Base-by-base conservation (phyloP, 2,888 invertebrate species). In the Melieria picta region DNA sequence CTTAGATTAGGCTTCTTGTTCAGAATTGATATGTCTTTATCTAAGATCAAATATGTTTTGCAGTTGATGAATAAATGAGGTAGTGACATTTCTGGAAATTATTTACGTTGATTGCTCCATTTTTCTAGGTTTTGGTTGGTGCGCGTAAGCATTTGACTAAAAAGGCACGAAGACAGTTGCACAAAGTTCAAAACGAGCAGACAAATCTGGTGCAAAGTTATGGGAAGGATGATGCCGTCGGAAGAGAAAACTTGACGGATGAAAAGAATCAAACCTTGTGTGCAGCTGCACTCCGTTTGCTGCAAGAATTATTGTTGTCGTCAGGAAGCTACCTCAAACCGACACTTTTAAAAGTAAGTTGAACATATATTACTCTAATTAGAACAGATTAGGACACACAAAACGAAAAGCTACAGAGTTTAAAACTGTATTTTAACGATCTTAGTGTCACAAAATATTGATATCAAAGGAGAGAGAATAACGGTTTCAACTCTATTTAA, bases 111-210 rank as follows among this genome's bases (percentile, higher is more conserved):
- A 16, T 67, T 16, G n/a, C 16, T 45, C 4, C n/a, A 56, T 66
- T 4, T 63, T 55, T 77, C 30, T 43, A 81, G 78, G 82, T 82
- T 62, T 73, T 80, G 9, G 78, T 78, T 16, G 83, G 82, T 10
- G 75, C 80, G 4, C 79, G 79, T 16, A 84, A 82, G 60, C 79
- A 83, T 67, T 79, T 84, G 78, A 82, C 83, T 0, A 84, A 84
- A 69, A 84, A 83, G 72, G 82, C 82, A 5, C 77, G 82, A n/a
- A 79, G 80, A 10, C 79, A 81, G 67, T 68, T 84, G 11, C 80
- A 82, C n/a, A 83, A 81, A 68, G 78, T 80, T 0, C 82, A 83
- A 76, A 81, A 84, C 74, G 82, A 82, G 11, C 76, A 80, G 65
- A 79, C 82, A 3, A 79, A 81, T 62, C 76, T 82, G 13, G 72